phyloP scores from a whole-genome alignment of 2,888 invertebrate genomes.

The Lasioglossum leucozonium region DNA sequence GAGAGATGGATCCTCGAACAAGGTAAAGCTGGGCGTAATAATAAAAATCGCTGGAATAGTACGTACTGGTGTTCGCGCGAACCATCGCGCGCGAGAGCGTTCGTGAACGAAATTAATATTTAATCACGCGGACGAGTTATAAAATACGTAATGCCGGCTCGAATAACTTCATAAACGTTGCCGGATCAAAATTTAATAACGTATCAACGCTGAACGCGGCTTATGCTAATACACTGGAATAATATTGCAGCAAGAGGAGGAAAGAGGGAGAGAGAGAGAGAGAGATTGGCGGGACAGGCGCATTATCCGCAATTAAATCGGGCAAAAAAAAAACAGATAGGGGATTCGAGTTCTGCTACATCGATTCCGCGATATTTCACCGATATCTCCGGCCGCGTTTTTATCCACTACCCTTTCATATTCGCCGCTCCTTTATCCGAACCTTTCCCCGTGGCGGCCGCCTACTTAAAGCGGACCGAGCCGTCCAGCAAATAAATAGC shows the following conservation, averaged over 20 bases:
- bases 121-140: constrained; percentile 2
- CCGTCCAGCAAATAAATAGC: constrained; percentile 24
- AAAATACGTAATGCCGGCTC: background rate
- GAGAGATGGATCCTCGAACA: background rate
- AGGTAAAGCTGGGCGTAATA: background rate
- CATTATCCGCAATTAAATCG: constrained; percentile 12
- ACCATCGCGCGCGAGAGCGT: background rate
- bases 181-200: constrained; percentile 36
- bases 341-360: background rate
- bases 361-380: background rate
- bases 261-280: no score
- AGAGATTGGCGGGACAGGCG: background rate
- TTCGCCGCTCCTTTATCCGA: background rate
- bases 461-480: background rate
- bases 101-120: constrained; percentile 10
- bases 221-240: background rate
- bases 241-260: no score
- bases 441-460: background rate
- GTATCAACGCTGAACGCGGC: background rate
- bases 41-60: background rate
- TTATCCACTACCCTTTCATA: background rate
- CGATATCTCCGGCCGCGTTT: background rate
- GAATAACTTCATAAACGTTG: background rate
- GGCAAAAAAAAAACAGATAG: background rate
- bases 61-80: background rate